A percentile compares a stretch with the other conserved stretches of the same genome.
Evolutionary conservation across 2,797 vertebrate species (phyloP).

Genomic region (Carcharodon carcharias): DNA sequence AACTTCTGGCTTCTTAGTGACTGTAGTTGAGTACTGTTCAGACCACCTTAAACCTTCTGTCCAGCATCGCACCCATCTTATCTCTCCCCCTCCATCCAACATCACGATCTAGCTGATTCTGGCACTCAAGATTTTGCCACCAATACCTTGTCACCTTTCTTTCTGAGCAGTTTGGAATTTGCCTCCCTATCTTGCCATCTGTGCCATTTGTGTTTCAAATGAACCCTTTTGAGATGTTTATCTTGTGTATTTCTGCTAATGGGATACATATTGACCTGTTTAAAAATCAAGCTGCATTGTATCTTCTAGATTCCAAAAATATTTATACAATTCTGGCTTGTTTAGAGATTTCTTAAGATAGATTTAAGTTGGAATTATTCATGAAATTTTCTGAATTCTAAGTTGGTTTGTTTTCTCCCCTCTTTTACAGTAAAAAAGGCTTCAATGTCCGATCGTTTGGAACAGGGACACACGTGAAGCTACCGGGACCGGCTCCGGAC

Average conservation of each 20-base stretch:
- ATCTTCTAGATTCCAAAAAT: neutral
- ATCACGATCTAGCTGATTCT: neutral
- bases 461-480: conserved; percentile 92
- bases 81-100: neutral
- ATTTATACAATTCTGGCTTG: neutral
- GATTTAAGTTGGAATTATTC: neutral
- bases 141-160: neutral
- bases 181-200: neutral
- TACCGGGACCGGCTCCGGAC: conserved; percentile 93
- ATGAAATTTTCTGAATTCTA: neutral
- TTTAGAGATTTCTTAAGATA: neutral
- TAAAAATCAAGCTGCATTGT: neutral
- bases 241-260: neutral
- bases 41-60: neutral
- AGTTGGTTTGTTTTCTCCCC: neutral
- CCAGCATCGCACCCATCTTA: neutral
- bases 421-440: conserved; percentile 78
- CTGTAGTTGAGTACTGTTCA: neutral
- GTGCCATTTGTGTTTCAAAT: neutral
- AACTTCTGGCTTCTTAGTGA: neutral
- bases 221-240: neutral
- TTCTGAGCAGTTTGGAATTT: neutral
- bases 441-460: conserved; percentile 94
- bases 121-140: neutral
- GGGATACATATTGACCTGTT: neutral